phyloP scores from a whole-genome alignment of 1,140 invertebrate species.

The Pomacea maculata region DNA sequence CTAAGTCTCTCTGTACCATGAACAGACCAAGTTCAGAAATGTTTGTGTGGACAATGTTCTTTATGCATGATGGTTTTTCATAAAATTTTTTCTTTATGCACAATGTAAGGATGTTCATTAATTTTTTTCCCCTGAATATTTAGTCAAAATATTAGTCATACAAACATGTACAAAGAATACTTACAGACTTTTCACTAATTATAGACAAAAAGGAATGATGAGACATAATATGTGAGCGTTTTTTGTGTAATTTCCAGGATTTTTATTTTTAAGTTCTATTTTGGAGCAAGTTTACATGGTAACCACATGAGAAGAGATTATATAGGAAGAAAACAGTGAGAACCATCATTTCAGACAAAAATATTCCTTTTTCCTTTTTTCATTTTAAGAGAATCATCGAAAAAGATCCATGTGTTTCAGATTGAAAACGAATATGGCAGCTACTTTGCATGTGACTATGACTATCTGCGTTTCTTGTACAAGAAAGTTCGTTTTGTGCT shows the following conservation, averaged over 20 bases:
- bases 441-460: constrained; percentile 76
- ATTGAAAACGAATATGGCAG: constrained; percentile 96
- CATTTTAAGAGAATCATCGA: not conserved
- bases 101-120: too few relatives aligned
- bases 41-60: not conserved
- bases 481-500: constrained; percentile 74
- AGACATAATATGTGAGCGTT: not conserved
- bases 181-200: too few relatives aligned
- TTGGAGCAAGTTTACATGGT: not conserved
- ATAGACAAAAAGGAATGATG: too few relatives aligned
- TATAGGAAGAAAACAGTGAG: not conserved
- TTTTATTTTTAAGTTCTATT: not conserved
- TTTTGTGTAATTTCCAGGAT: not conserved
- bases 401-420: constrained; percentile 61
- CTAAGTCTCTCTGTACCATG: too few relatives aligned
- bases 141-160: too few relatives aligned
- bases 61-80: too few relatives aligned
- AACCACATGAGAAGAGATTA: not conserved
- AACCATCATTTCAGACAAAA: too few relatives aligned
- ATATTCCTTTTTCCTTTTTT: not conserved
- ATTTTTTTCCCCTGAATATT: too few relatives aligned
- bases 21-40: too few relatives aligned
- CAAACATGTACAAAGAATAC: too few relatives aligned
- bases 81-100: too few relatives aligned
- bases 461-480: constrained; percentile 62